phyloP scores from a whole-genome alignment of 2,888 invertebrate species.

The Chelonus formosanus region DNA sequence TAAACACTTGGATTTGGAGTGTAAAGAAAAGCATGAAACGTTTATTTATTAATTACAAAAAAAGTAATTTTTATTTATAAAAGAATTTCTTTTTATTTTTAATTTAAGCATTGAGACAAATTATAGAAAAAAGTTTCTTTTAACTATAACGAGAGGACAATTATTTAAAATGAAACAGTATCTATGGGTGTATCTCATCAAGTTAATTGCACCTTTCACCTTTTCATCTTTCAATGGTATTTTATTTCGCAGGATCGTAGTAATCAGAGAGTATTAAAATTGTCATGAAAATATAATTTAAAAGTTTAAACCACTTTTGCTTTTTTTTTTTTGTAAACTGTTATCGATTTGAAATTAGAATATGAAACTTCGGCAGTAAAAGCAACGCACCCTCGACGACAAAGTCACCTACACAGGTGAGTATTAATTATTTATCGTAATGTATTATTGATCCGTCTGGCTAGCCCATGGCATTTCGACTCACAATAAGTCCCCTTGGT shows the following conservation, averaged over 20 bases:
- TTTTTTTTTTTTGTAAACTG: too few relatives aligned
- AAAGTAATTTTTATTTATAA: too few relatives aligned
- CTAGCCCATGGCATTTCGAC: constrained; percentile 45
- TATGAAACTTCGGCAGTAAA: constrained; percentile 5
- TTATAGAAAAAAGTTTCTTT: constrained; percentile 12
- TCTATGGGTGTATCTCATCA: constrained; percentile 32
- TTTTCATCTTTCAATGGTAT: constrained; percentile 10
- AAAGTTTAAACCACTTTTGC: background rate
- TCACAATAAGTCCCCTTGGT: constrained; percentile 42
- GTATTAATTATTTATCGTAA: constrained; percentile 63
- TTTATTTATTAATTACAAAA: too few relatives aligned
- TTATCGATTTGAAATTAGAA: too few relatives aligned
- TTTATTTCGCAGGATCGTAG: too few relatives aligned
- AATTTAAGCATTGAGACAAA: too few relatives aligned
- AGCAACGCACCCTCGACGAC: constrained; percentile 2
- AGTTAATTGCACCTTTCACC: constrained; percentile 26
- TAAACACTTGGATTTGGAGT: too few relatives aligned
- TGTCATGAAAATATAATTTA: background rate
- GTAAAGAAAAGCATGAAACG: too few relatives aligned
- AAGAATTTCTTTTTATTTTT: too few relatives aligned
- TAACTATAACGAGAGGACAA: constrained; percentile 6
- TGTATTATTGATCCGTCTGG: constrained; percentile 62
- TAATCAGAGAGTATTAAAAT: too few relatives aligned
- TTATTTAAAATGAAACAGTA: constrained; percentile 31
- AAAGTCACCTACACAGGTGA: constrained; percentile 21